Conservation (phyloP, 2,888 invertebrate genomes). For the Hirtodrosophila cameraria region DNA sequence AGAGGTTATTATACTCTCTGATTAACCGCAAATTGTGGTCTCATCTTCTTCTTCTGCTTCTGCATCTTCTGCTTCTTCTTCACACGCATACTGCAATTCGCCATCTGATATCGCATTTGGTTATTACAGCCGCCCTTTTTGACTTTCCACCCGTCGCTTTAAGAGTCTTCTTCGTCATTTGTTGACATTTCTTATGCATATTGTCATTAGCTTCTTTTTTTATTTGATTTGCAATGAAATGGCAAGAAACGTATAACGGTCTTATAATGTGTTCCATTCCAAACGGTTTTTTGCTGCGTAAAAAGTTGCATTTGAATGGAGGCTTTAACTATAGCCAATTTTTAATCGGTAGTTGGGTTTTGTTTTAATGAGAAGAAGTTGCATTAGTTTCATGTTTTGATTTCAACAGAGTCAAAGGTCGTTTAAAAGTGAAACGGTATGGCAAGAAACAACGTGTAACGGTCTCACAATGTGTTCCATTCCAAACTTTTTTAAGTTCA, state of each 20-base stretch:
- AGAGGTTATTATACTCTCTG: conserved; percentile 51
- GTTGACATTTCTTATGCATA: conserved; percentile 17
- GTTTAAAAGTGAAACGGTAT: neutral
- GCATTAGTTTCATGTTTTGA: no score
- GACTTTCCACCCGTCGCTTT: conserved; percentile 20
- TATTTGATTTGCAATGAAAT: no score
- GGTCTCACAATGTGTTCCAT: neutral
- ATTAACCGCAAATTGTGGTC: conserved; percentile 62
- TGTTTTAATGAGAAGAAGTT: no score
- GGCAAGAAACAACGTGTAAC: conserved; percentile 17
- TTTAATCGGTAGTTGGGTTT: no score
- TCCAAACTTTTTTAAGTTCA: neutral
- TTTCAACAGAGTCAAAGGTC: no score
- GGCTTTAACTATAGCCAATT: no score
- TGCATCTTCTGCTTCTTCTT: no score
- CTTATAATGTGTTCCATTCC: neutral
- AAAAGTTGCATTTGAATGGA: no score
- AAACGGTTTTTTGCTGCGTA: conserved; percentile 8
- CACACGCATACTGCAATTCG: conserved; percentile 2
- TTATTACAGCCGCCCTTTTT: conserved; percentile 16
- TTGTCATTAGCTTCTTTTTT: conserved; percentile 9
- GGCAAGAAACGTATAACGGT: neutral
- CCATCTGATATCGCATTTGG: conserved; percentile 15
- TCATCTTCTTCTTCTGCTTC: conserved; percentile 22
- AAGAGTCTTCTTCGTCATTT: no score